Evolutionary conservation across 92 coral and sea anemone species (phyloP).

Genomic region (Bergia sp.): DNA sequence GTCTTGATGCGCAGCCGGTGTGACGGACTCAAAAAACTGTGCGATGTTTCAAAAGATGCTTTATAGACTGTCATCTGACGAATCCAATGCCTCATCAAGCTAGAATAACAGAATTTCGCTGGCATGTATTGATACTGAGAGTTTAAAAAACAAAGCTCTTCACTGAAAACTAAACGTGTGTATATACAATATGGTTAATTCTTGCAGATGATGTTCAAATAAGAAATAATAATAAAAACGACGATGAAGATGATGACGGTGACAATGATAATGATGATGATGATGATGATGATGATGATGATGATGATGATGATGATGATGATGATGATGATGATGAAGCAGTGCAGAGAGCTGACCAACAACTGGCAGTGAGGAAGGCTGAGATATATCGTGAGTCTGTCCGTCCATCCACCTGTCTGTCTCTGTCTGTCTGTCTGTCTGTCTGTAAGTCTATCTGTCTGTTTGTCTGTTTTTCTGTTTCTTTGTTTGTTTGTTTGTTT

Average conservation of each 20-base stretch:
- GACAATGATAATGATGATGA: not conserved
- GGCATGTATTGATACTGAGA: no score
- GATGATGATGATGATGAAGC: not conserved
- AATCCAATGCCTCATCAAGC: no score
- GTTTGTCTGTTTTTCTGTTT: not conserved
- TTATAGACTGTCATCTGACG: no score
- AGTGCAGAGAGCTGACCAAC: slow-evolving; percentile 10
- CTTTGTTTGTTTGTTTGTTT: not conserved
- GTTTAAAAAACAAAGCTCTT: no score
- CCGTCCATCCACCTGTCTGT: not conserved
- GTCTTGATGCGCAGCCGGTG: no score
- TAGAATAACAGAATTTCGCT: no score
- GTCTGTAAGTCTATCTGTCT: not conserved
- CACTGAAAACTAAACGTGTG: no score
- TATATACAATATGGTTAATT: not conserved
- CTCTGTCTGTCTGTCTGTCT: not conserved
- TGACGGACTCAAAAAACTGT: no score
- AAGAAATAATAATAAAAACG: not conserved
- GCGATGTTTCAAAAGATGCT: no score
- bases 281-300: not conserved
- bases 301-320: slow-evolving; percentile 8
- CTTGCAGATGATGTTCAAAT: not conserved
- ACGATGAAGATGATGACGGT: not conserved
- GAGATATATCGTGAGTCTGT: slow-evolving; percentile 14
- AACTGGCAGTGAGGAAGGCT: slow-evolving; percentile 5